Evolutionary conservation across 2,888 invertebrate species (phyloP), one percentile per base, ranked within the genome.

Genomic region (Agriopis marginaria): DNA sequence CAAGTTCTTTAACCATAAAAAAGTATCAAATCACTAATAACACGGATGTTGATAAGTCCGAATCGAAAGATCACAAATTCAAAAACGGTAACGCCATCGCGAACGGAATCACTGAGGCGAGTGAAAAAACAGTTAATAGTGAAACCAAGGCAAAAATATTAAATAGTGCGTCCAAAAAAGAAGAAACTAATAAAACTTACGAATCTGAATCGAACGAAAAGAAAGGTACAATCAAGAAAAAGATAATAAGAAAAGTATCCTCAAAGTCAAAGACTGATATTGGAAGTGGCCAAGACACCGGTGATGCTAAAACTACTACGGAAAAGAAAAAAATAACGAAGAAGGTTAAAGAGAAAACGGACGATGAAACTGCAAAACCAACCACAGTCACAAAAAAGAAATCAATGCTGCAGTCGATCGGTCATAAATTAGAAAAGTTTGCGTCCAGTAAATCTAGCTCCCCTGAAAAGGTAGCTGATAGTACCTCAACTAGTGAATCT

Each of bases 361-460:
- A 91, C 58, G 89, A 92, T 45, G 89, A 90, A 74, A 82, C 79
- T 50, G 70, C 78, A 47, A 94, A 91, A 84, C 66, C 86, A 32
- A 75, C 79, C 39, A 79, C 78, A 56, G 86, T 85, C 70, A 82
- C 93, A 8, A 96, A 96, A 81, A 96, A 96, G 87, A 96, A 96
- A 86, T 93, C 95, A 1, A 95, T 98, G 76, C 90, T 97, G 51
- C 97, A 97, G 82, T 96, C 96, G 0, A 95, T 97, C 78, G 97
- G 98, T 55, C 97, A 97, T 82, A 97, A 96, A 85, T 94, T 97
- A 81, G 97, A 97, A 87, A 97, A 96, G 84, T 94, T 97, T 49
- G 92, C 95, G 1, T 94, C 95, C 61, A 93, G 91, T 71, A 94
- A 94, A 81, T 86, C 90, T 74, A 86, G 91, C 87, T 86, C 95